Conservation (phyloP, 2,888 invertebrate species). For the Plusia festucae region DNA sequence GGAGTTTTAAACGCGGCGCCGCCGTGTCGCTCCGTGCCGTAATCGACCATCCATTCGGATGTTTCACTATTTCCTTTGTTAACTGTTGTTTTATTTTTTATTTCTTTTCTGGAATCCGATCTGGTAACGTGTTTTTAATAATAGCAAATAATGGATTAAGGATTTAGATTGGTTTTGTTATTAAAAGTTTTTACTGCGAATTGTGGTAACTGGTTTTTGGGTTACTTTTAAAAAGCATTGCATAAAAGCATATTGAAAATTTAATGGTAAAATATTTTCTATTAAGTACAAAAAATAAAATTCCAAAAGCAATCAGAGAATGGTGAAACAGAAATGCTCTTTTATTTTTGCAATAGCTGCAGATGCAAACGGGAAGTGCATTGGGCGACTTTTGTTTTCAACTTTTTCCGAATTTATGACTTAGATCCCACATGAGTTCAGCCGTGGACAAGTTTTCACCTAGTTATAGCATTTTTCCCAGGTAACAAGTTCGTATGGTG, state of each 20-base stretch:
- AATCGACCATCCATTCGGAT: constrained; percentile 75
- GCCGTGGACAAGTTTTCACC: constrained; percentile 72
- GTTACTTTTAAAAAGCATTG: neutral
- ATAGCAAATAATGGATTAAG: constrained; percentile 18
- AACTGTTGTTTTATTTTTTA: constrained; percentile 52
- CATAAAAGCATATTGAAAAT: neutral
- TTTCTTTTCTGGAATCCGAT: constrained; percentile 57
- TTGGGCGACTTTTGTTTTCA: constrained; percentile 71
- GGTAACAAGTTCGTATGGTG: constrained; percentile 62
- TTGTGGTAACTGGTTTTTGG: neutral
- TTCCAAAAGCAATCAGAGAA: constrained; percentile 56
- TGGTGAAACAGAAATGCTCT: constrained; percentile 49
- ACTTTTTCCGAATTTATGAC: constrained; percentile 72
- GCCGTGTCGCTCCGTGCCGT: constrained; percentile 74
- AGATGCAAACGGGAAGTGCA: constrained; percentile 64
- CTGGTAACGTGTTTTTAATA: constrained; percentile 43
- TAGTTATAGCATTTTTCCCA: constrained; percentile 68
- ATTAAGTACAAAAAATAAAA: constrained; percentile 47
- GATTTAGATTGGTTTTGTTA: neutral
- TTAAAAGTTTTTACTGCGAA: neutral
- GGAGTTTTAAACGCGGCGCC: constrained; percentile 84
- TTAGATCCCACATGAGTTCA: constrained; percentile 71
- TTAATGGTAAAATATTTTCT: constrained; percentile 42
- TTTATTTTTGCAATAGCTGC: constrained; percentile 52
- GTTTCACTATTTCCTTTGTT: constrained; percentile 67